Evolutionary conservation across 2,888 invertebrate species (phyloP).

Genomic region (Ophion costatus): DNA sequence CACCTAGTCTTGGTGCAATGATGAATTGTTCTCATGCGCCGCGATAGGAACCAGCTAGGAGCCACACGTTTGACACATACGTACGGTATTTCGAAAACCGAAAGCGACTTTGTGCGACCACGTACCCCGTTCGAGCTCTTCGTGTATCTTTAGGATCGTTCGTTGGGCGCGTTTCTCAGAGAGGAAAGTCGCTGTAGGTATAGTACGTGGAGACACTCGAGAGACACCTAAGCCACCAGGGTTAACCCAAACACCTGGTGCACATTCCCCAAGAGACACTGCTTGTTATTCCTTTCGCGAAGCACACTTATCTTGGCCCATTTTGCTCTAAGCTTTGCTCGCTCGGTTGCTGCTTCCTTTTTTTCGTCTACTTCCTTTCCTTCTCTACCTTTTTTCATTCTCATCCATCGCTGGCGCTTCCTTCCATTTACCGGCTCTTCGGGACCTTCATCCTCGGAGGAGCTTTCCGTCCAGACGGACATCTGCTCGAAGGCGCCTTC

Average conservation of each 20-base stretch:
- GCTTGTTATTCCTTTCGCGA: constrained; percentile 81
- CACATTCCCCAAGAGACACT: constrained; percentile 80
- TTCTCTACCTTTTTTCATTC: constrained; percentile 5
- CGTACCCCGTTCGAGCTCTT: background rate
- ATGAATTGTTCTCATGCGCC: too few relatives aligned
- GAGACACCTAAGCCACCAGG: constrained; percentile 79
- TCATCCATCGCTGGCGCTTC: constrained; percentile 28
- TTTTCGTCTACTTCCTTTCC: background rate
- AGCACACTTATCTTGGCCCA: constrained; percentile 58
- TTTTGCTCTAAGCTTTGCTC: constrained; percentile 26
- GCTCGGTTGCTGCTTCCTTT: constrained; percentile 22
- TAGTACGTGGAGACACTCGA: constrained; percentile 29
- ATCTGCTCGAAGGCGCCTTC: background rate
- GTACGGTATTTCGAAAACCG: too few relatives aligned
- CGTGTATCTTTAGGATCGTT: background rate
- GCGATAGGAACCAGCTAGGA: too few relatives aligned
- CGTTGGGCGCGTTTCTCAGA: background rate
- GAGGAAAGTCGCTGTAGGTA: background rate
- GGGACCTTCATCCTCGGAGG: constrained; percentile 29
- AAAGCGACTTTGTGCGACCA: too few relatives aligned
- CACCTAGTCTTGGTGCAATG: too few relatives aligned
- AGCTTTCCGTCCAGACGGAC: constrained; percentile 29
- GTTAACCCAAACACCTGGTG: constrained; percentile 82
- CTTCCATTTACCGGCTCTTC: constrained; percentile 10
- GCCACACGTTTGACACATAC: too few relatives aligned